Evolutionary conservation across 2,113 vertebrate genomes (phyloP), one percentile per base, ranked within the genome.

Genomic region (Naja naja): DNA sequence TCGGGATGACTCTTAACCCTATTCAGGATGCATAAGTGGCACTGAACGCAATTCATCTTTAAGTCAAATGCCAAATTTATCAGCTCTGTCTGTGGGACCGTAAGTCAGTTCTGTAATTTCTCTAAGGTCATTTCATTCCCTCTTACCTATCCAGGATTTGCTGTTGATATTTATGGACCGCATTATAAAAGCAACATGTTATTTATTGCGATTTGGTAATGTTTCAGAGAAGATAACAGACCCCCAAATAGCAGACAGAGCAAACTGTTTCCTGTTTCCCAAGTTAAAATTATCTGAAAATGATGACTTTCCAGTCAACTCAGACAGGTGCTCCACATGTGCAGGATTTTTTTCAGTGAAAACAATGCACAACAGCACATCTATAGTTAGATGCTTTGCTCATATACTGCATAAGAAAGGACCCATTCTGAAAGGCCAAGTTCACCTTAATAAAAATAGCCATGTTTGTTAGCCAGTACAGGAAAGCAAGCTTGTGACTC

Each of bases 261-360:
- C 55, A 49, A 0, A 9, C 2, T 52, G 14, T 90, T 95, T 95
- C 93, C 93, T 64, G 60, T 64, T 95, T 96, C 92, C 93, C 93
- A 2, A 45, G 92, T 55, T 95, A 96, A 95, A 95, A 94, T 94
- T 95, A 95, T 90, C 43, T 93, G 43, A 74, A 95, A 94, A 89
- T 94, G 49, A 87, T 49, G 87, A 25, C 4, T 95, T 90, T 93
- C 95, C 94, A 43, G 18, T 96, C 89, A 93, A 23, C 30, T 30
- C 69, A 88, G 93, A 90, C 89, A 95, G 93, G 88, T 94, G 89
- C 10, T 94, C 10, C 39, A 53, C 81, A 58, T 0, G 8, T 95
- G 92, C 87, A 56, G 3, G 92, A 90, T 91, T 93, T 89, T 95
- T 25, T 92, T 95, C 92, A n/a, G n/a, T 89, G 10, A 94, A n/a